phyloP scores from a whole-genome alignment of 2,888 invertebrate species.

The Thumatha senex region DNA sequence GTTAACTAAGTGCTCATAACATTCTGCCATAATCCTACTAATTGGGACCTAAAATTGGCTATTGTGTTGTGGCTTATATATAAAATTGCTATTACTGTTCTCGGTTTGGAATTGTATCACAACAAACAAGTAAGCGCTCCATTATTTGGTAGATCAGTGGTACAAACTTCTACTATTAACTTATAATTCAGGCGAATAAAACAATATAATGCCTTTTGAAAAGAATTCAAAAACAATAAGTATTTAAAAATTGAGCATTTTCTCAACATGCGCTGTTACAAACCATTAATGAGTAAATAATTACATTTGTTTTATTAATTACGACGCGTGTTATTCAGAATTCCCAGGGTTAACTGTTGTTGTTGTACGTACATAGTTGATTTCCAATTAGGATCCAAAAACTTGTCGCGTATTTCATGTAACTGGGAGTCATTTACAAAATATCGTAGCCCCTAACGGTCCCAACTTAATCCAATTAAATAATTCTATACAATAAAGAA shows the following conservation, averaged over 20 bases:
- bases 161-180: too few relatives aligned
- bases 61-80: conserved; percentile 8
- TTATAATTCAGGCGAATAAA: too few relatives aligned
- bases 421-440: conserved; percentile 55
- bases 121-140: too few relatives aligned
- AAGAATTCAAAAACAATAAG: too few relatives aligned
- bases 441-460: conserved; percentile 51
- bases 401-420: conserved; percentile 63
- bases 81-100: too few relatives aligned
- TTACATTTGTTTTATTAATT: conserved; percentile 41
- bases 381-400: conserved; percentile 66
- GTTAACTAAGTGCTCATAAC: conserved; percentile 5
- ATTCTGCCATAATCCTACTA: neutral
- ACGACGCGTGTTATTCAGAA: conserved; percentile 35
- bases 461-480: conserved; percentile 56
- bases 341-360: conserved; percentile 44
- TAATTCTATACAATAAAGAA: conserved; percentile 51
- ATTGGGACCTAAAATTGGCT: conserved; percentile 20
- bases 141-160: too few relatives aligned
- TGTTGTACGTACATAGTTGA: conserved; percentile 58
- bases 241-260: too few relatives aligned
- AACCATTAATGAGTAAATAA: conserved; percentile 33
- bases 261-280: too few relatives aligned
- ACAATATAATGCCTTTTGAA: too few relatives aligned
- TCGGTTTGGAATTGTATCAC: too few relatives aligned